These are phyloP conservation scores for Morinoia aosen DNA, from an alignment of 2,888 invertebrate genomes.

Conservation along the genomic window DNA sequence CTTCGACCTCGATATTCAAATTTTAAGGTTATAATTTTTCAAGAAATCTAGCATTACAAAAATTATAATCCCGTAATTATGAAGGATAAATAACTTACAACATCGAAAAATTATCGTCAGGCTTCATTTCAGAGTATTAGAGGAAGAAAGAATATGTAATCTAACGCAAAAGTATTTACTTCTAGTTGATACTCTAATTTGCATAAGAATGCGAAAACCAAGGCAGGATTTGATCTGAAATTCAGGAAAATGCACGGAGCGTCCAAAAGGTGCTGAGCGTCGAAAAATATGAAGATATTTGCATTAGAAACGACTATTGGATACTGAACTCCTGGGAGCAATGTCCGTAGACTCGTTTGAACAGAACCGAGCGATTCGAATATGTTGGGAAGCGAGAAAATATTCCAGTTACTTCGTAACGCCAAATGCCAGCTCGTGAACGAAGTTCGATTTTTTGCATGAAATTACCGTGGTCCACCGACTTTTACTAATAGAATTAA, in stretches of 20 bases:
- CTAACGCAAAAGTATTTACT: background rate
- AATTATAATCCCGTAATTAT: too few relatives aligned
- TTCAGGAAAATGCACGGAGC: background rate
- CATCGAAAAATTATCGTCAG: too few relatives aligned
- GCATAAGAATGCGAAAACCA: background rate
- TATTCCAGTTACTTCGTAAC: background rate
- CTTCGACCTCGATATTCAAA: too few relatives aligned
- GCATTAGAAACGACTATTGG: background rate
- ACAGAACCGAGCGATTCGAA: background rate
- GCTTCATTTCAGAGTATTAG: too few relatives aligned
- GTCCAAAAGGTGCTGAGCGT: background rate
- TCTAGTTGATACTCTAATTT: background rate
- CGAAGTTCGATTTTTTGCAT: background rate
- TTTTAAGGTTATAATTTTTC: too few relatives aligned
- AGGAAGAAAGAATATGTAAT: background rate
- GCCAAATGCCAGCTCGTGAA: background rate
- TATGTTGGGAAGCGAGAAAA: background rate
- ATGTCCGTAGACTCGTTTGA: background rate
- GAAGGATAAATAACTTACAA: too few relatives aligned
- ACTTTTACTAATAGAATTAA: background rate
- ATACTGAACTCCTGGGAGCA: slow-evolving; percentile 2
- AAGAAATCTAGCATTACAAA: too few relatives aligned
- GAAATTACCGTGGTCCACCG: background rate
- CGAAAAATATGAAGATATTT: background rate
- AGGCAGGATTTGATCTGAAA: background rate